Conservation (phyloP, 2,113 vertebrate species). For the Hydropotes inermis region DNA sequence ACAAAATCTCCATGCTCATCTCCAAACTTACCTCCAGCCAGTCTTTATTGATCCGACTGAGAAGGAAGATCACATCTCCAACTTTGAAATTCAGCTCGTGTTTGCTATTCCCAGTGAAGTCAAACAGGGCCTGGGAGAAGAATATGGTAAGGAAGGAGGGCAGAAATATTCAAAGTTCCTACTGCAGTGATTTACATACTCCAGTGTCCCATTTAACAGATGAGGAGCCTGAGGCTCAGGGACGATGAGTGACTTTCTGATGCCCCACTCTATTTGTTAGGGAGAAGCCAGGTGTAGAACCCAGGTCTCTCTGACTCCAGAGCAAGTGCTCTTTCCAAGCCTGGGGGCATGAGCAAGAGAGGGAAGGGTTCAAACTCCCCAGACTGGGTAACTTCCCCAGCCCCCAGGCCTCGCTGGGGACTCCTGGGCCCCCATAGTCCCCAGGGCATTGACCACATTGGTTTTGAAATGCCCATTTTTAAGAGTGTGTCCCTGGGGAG, state of each 20-base stretch:
- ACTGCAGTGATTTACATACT: background rate
- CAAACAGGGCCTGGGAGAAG: constrained; percentile 89
- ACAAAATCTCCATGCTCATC: background rate
- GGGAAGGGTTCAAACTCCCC: background rate
- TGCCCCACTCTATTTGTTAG: background rate
- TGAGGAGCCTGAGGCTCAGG: background rate
- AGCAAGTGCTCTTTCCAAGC: background rate
- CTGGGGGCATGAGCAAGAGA: too few relatives aligned
- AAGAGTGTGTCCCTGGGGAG: background rate
- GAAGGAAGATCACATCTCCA: constrained; percentile 95
- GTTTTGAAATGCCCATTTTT: background rate
- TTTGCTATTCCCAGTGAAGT: constrained; percentile 89
- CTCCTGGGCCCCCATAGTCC: background rate
- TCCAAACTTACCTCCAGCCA: constrained; percentile 93
- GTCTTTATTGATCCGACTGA: constrained; percentile 93
- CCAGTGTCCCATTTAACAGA: background rate
- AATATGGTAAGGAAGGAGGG: fast-evolving
- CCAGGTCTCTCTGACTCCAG: background rate
- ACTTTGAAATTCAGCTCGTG: constrained; percentile 92
- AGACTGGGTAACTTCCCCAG: too few relatives aligned
- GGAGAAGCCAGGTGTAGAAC: background rate
- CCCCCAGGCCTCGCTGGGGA: background rate
- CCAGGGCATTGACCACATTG: background rate
- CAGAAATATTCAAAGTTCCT: fast-evolving
- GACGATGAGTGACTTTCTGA: background rate